Evolutionary conservation across 1,140 invertebrate genomes (phyloP).

Genomic region (Pogonomyrmex barbatus): DNA sequence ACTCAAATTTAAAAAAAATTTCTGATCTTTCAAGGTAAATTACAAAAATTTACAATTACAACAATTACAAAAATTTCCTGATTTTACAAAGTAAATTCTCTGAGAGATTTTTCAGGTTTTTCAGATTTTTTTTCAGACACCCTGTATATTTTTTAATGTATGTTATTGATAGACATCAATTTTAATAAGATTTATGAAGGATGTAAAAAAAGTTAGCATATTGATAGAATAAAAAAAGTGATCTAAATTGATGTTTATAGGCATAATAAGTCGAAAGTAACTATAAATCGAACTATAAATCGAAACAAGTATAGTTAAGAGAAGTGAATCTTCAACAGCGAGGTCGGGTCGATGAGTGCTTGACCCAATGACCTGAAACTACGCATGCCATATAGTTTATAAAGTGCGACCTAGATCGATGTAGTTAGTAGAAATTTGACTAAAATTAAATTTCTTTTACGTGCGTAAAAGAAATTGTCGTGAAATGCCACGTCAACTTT

Average conservation of each 20-base stretch:
- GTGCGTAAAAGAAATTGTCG: too few relatives aligned
- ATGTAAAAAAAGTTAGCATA: conserved; percentile 18
- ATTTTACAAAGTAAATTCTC: too few relatives aligned
- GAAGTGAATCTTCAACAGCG: conserved; percentile 63
- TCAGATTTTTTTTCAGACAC: too few relatives aligned
- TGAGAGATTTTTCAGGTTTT: too few relatives aligned
- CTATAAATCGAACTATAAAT: neutral
- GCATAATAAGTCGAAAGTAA: neutral
- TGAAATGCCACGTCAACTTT: neutral
- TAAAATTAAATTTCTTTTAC: conserved; percentile 27
- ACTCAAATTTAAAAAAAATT: too few relatives aligned
- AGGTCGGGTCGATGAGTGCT: conserved; percentile 44
- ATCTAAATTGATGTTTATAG: neutral
- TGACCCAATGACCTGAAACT: conserved; percentile 58
- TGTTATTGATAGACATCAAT: neutral
- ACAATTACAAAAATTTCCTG: too few relatives aligned
- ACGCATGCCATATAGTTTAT: conserved; percentile 40
- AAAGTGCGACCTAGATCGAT: conserved; percentile 29
- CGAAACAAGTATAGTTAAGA: conserved; percentile 1
- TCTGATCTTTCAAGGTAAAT: too few relatives aligned
- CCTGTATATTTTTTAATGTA: too few relatives aligned
- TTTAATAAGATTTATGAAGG: neutral
- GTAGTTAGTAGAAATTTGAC: conserved; percentile 33
- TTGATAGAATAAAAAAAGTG: neutral
- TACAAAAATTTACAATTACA: too few relatives aligned